Evolutionary conservation across 2,888 invertebrate genomes (phyloP).

Genomic region (Uloborus plumipes): DNA sequence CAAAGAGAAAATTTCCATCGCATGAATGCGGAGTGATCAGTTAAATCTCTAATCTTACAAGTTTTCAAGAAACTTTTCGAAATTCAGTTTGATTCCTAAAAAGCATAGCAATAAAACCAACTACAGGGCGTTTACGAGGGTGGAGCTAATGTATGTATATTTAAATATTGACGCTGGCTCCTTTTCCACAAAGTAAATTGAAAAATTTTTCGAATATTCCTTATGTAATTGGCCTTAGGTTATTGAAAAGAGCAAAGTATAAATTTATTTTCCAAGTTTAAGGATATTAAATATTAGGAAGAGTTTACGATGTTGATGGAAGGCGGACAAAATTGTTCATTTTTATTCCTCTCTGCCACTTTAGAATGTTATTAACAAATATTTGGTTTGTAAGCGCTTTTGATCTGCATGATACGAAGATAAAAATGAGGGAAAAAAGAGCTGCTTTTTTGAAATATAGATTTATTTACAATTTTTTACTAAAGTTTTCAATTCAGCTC

Average conservation of each 20-base stretch:
- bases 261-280: conserved; percentile 54
- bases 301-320: conserved; percentile 11
- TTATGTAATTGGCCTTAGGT: conserved; percentile 55
- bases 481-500: too few species aligned
- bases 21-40: conserved; percentile 33
- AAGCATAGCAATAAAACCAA: conserved; percentile 47
- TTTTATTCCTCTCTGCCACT: conserved; percentile 12
- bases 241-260: conserved; percentile 47
- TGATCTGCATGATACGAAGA: conserved; percentile 6
- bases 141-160: conserved; percentile 29
- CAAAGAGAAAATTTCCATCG: background rate
- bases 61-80: conserved; percentile 23
- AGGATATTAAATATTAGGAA: conserved; percentile 53
- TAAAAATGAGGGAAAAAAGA: too few species aligned
- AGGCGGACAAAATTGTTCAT: conserved; percentile 21
- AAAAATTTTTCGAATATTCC: conserved; percentile 44
- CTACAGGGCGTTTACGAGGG: conserved; percentile 32
- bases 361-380: conserved; percentile 54
- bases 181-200: conserved; percentile 50
- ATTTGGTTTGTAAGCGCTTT: conserved; percentile 33
- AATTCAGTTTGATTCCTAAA: conserved; percentile 41
- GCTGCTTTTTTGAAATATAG: too few species aligned
- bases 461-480: too few species aligned
- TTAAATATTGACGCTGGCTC: conserved; percentile 58
- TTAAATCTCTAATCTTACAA: conserved; percentile 23